Evolutionary conservation across 2,888 invertebrate species (phyloP).

Genomic region (Celastrina argiolus): DNA sequence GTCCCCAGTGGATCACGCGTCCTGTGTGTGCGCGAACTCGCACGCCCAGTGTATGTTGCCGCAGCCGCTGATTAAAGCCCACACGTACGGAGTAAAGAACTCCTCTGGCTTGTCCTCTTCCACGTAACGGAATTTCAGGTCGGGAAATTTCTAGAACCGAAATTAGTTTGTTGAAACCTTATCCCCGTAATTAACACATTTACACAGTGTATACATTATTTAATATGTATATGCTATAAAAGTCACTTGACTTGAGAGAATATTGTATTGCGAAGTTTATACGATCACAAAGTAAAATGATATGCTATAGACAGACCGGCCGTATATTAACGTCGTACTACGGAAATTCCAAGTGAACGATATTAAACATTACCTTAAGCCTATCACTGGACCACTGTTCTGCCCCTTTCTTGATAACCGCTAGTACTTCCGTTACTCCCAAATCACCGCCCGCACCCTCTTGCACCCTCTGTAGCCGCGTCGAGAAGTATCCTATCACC

Average conservation of each 20-base stretch:
- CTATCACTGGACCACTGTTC: slow-evolving; percentile 96
- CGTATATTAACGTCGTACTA: background rate
- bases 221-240: too few relatives aligned
- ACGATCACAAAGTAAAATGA: too few relatives aligned
- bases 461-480: slow-evolving; percentile 78
- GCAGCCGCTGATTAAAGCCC: slow-evolving; percentile 89
- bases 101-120: slow-evolving; percentile 99
- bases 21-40: slow-evolving; percentile 40
- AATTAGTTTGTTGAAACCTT: background rate
- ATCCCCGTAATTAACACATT: too few relatives aligned
- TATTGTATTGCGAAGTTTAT: too few relatives aligned
- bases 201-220: too few relatives aligned
- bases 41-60: slow-evolving; percentile 73
- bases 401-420: slow-evolving; percentile 93
- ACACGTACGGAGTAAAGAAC: slow-evolving; percentile 99
- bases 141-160: slow-evolving; percentile 93
- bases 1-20: slow-evolving; percentile 43
- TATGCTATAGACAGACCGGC: too few relatives aligned
- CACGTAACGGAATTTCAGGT: slow-evolving; percentile 98
- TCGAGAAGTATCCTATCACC: slow-evolving; percentile 81
- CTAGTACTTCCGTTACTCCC: slow-evolving; percentile 91
- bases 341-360: background rate
- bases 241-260: too few relatives aligned
- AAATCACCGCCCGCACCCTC: slow-evolving; percentile 81
- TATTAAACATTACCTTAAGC: slow-evolving; percentile 83